Conservation (phyloP, 2,888 invertebrate genomes). For the Phymatocera aterrima region DNA sequence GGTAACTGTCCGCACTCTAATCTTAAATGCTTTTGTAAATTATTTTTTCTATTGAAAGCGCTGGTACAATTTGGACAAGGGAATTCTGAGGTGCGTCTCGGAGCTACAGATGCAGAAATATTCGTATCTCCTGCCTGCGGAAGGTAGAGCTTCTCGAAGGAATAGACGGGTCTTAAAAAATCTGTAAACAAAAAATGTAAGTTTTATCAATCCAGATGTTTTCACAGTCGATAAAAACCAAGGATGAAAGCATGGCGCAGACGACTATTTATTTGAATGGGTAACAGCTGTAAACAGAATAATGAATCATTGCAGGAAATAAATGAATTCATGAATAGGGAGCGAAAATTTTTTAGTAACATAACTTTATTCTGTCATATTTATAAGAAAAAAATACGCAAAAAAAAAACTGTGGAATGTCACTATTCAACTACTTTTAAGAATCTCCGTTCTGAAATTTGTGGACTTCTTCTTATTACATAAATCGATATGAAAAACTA, state of each 20-base stretch:
- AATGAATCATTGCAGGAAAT: background rate
- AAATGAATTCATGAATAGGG: background rate
- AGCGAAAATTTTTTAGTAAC: background rate
- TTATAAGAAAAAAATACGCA: background rate
- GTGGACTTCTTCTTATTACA: background rate
- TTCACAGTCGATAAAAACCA: background rate
- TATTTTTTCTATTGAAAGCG: constrained; percentile 65
- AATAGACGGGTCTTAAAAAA: background rate
- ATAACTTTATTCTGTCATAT: background rate
- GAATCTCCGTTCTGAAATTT: background rate
- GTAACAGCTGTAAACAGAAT: background rate
- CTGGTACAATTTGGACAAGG: constrained; percentile 66
- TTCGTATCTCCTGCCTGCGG: constrained; percentile 42
- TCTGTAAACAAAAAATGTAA: constrained; percentile 33
- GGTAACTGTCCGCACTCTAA: constrained; percentile 72
- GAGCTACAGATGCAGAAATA: constrained; percentile 49
- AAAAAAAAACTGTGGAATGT: too few relatives aligned
- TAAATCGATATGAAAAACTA: constrained; percentile 46
- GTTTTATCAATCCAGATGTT: background rate
- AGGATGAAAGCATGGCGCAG: background rate
- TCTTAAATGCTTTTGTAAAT: constrained; percentile 67
- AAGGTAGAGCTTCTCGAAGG: constrained; percentile 34
- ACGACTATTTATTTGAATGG: background rate
- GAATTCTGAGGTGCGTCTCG: constrained; percentile 56
- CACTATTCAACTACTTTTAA: background rate